These are phyloP conservation scores for Drosophila melanosoma DNA, from an alignment of 2,888 invertebrate genomes.

Conservation along the genomic window DNA sequence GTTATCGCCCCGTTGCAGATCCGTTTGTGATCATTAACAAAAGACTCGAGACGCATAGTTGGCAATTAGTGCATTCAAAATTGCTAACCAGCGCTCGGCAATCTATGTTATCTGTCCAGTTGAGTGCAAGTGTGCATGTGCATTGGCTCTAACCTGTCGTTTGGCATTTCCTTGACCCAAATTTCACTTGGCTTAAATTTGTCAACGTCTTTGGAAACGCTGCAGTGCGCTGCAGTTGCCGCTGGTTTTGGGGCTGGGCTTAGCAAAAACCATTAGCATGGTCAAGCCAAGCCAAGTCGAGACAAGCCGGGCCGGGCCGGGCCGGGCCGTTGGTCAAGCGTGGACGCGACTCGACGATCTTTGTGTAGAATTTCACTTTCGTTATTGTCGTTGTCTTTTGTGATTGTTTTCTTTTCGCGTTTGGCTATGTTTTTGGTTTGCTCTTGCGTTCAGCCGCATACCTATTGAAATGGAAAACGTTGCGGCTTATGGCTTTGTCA, in stretches of 20 bases:
- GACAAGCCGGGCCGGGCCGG: slow-evolving; percentile 5
- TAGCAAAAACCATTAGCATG: slow-evolving; percentile 65
- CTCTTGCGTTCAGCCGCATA: slow-evolving; percentile 51
- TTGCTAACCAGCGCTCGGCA: slow-evolving; percentile 55
- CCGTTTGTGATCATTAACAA: slow-evolving; percentile 51
- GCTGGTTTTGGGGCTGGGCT: slow-evolving; percentile 43
- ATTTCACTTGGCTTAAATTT: slow-evolving; percentile 71
- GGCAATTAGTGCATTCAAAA: slow-evolving; percentile 60
- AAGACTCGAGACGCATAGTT: slow-evolving; percentile 46
- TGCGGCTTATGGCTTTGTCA: slow-evolving; percentile 32
- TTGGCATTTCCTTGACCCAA: slow-evolving; percentile 81
- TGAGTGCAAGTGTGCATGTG: slow-evolving; percentile 11
- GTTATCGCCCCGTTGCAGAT: slow-evolving; percentile 47
- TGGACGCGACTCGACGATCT: slow-evolving; percentile 59
- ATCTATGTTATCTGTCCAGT: slow-evolving; percentile 57
- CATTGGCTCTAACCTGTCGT: slow-evolving; percentile 65
- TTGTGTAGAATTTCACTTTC: slow-evolving; percentile 81
- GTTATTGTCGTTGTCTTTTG: slow-evolving; percentile 56
- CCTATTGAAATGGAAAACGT: slow-evolving; percentile 74
- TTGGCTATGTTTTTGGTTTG: slow-evolving; percentile 43
- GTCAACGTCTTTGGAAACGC: slow-evolving; percentile 49
- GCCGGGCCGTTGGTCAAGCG: slow-evolving; percentile 67
- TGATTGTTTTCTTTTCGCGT: slow-evolving; percentile 66
- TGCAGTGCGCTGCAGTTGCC: slow-evolving; percentile 48
- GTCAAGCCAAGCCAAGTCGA: slow-evolving; percentile 7